Evolutionary conservation across 2,797 vertebrate species (phyloP), one percentile per base, ranked within the genome.

Genomic region (Acipenser oxyrinchus): DNA sequence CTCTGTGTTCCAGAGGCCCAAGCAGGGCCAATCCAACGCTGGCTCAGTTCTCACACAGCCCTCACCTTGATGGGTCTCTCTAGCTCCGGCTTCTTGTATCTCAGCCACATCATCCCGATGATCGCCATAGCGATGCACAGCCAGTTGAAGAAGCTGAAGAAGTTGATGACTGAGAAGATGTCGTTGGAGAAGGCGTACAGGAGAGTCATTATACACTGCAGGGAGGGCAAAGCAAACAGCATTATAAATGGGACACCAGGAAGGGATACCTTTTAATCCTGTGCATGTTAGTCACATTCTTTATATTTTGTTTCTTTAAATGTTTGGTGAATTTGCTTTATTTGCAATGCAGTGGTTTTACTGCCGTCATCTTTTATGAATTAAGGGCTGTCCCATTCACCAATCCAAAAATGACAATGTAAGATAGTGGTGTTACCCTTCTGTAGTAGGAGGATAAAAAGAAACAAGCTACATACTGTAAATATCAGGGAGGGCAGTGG

Each of bases 121-220:
- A 99, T 99, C 2, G 97, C 96, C 90, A 99, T 74, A 49, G 93
- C 96, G 70, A 99, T 96, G 0, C 96, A 99, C 7, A 99, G 92
- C 96, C 96, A 99, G 86, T 99, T 99, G 82, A 99, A 99, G 87
- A 99, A 99, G 84, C 95, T 98, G 92, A 99, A 99, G 93, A 99
- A 99, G 87, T 98, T 99, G 75, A 99, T 99, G 83, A 99, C 93
- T 1, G 95, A 98, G 89, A 92, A 97, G 72, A 99, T 96, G 83
- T 98, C 85, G 0, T 84, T 88, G 83, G 97, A 98, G 86, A 98
- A 95, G 74, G 96, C 95, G 0, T 99, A 99, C 8, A 98, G 86
- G 73, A 99, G 84, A 1, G 97, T 98, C 97, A 99, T 98, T 77
- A 84, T 0, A 55, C 97, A 98, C 97, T 99, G 86, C 0, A 60